These are phyloP conservation scores for Cottoperca gobio DNA, from an alignment of 2,797 vertebrate genomes.

Conservation along the genomic window DNA sequence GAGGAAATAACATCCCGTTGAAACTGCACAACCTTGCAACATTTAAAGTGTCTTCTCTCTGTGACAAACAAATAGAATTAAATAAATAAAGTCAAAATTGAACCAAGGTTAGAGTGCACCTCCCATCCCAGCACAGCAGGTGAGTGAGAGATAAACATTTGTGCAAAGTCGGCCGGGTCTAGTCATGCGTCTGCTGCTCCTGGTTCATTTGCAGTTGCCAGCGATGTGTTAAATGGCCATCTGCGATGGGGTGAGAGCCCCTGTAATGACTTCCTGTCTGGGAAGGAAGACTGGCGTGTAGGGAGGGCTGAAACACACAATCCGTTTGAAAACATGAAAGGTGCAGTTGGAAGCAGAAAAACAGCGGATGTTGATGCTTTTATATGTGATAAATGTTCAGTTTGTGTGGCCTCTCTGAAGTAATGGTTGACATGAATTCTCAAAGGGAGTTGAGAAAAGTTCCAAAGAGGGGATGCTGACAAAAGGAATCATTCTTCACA, in stretches of 20 bases:
- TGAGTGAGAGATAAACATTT: constrained; percentile 76
- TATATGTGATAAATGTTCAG: constrained; percentile 2
- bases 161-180: constrained; percentile 67
- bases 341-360: constrained; percentile 22
- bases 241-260: constrained; percentile 76
- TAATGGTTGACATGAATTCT: background rate
- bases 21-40: background rate
- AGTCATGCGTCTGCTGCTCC: constrained; percentile 68
- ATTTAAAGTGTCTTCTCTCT: constrained; percentile 19
- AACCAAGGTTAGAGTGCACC: constrained; percentile 55
- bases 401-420: constrained; percentile 17
- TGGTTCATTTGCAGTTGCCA: constrained; percentile 81
- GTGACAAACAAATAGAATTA: constrained; percentile 39
- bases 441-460: constrained; percentile 10
- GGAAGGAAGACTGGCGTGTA: constrained; percentile 58
- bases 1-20: background rate
- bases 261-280: constrained; percentile 80
- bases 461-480: background rate
- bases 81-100: constrained; percentile 36
- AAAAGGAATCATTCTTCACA: background rate
- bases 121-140: constrained; percentile 67
- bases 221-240: constrained; percentile 85
- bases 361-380: constrained; percentile 4
- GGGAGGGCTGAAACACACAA: constrained; percentile 45
- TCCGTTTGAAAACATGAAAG: constrained; percentile 49